These are phyloP conservation scores for Zosterops lateralis DNA, from an alignment of 2,113 vertebrate species.

Conservation along the genomic window DNA sequence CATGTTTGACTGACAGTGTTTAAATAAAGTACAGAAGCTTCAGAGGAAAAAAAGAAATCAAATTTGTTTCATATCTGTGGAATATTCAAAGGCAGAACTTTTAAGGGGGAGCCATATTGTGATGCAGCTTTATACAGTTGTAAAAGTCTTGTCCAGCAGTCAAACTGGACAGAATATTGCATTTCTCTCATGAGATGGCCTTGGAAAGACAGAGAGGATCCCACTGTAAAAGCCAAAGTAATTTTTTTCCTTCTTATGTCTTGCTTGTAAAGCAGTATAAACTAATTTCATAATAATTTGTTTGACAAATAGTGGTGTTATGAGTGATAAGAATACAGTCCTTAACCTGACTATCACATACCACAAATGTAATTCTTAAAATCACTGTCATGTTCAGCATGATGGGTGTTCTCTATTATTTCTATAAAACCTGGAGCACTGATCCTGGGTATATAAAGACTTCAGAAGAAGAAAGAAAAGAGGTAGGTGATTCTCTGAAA, in stretches of 20 bases:
- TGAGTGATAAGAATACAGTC: neutral
- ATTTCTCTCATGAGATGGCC: neutral
- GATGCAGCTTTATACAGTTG: neutral
- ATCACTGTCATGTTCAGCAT: conserved; percentile 77
- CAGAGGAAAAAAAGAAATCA: neutral
- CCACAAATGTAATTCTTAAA: conserved; percentile 66
- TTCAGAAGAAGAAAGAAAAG: conserved; percentile 90
- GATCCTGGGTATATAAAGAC: conserved; percentile 87
- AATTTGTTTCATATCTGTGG: neutral
- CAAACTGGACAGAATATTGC: neutral
- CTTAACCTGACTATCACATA: conserved; percentile 83
- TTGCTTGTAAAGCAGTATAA: neutral
- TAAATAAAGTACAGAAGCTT: neutral
- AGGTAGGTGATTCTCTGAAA: conserved; percentile 70
- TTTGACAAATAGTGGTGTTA: neutral
- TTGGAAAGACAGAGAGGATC: neutral
- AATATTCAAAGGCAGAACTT: neutral
- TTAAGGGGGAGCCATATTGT: neutral
- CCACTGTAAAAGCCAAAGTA: neutral
- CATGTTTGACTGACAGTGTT: neutral
- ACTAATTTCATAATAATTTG: neutral
- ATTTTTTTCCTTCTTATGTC: neutral
- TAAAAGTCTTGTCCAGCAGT: neutral
- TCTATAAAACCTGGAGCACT: conserved; percentile 84
- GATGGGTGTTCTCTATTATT: conserved; percentile 84